Evolutionary conservation across 2,113 vertebrate genomes (phyloP).

Genomic region (Myodes glareolus): DNA sequence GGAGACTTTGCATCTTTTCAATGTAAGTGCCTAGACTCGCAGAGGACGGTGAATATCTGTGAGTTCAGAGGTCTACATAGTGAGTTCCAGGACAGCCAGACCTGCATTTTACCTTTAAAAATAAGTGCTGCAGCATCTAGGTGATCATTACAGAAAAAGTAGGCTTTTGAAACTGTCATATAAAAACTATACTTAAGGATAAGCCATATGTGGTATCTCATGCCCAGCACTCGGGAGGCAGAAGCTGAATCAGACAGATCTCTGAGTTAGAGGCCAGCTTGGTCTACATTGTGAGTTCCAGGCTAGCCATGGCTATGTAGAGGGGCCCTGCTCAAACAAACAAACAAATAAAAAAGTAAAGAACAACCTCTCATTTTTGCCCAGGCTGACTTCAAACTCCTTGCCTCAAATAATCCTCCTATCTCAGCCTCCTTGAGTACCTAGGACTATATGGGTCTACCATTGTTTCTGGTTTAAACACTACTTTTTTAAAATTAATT

Average conservation of each 20-base stretch:
- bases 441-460: not conserved
- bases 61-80: not conserved
- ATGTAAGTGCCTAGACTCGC: slow-evolving; percentile 86
- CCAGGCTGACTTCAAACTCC: not conserved
- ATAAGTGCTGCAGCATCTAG: not conserved
- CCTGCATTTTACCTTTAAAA: not conserved
- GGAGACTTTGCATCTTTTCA: slow-evolving; percentile 90
- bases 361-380: not conserved
- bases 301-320: not conserved
- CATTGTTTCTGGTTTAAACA: not conserved
- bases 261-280: not conserved
- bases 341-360: not conserved
- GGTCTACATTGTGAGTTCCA: not conserved
- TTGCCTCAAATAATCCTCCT: not conserved
- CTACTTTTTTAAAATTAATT: slow-evolving; percentile 17
- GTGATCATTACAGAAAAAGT: not conserved
- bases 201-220: not conserved
- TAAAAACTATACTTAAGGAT: slow-evolving; percentile 10
- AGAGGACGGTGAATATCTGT: not conserved
- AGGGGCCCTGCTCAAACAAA: not conserved
- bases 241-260: not conserved
- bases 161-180: not conserved
- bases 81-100: not conserved
- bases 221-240: not conserved
- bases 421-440: not conserved